These are phyloP conservation scores for Serripes groenlandicus DNA, from an alignment of 2,888 invertebrate species.

Conservation along the genomic window DNA sequence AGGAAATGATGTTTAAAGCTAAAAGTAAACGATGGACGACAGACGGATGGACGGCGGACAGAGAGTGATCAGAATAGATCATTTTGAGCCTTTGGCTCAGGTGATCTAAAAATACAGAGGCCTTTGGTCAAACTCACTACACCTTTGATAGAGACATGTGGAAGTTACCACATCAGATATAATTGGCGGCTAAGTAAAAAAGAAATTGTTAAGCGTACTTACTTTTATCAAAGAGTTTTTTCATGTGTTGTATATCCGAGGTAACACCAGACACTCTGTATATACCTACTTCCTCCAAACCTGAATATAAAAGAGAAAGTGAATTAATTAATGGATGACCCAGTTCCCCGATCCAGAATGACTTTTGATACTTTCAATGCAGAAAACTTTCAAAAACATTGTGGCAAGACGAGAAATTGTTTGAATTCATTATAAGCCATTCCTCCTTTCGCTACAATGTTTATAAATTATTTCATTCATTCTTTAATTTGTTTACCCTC, in stretches of 20 bases:
- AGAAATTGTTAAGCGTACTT: constrained; percentile 86
- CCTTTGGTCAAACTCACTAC: too few species aligned
- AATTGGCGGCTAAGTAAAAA: too few species aligned
- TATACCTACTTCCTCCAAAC: constrained; percentile 95
- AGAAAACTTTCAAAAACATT: background rate
- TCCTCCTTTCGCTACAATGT: background rate
- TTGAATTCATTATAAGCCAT: background rate
- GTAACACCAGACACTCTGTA: constrained; percentile 98
- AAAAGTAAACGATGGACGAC: too few species aligned
- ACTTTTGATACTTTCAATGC: background rate
- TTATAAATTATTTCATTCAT: background rate
- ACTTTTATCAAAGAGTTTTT: constrained; percentile 98
- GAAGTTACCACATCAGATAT: too few species aligned
- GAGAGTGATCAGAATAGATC: too few species aligned
- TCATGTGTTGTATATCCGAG: constrained; percentile 94
- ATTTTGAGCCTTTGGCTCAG: too few species aligned
- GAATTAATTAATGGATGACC: background rate
- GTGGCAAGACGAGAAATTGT: background rate
- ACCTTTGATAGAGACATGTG: too few species aligned
- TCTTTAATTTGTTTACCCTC: too few species aligned
- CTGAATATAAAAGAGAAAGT: constrained; percentile 62
- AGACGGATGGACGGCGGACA: too few species aligned
- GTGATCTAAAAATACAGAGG: too few species aligned
- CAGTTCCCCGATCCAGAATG: background rate
- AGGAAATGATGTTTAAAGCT: too few species aligned